Evolutionary conservation across 2,797 vertebrate species (phyloP).

Genomic region (Peromyscus eremicus): DNA sequence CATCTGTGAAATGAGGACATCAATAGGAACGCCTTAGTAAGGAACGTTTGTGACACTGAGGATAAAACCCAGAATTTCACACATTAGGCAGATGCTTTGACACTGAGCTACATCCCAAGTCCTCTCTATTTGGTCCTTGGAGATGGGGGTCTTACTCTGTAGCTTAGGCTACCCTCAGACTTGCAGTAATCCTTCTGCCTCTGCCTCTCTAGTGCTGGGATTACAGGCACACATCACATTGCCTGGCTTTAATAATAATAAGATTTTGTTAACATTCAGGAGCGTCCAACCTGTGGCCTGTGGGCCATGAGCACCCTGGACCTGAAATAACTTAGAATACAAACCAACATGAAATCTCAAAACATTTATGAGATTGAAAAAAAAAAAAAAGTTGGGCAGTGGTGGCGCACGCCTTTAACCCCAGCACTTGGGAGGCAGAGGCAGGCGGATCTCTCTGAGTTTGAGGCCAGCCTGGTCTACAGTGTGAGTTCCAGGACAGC

Average conservation of each 20-base stretch:
- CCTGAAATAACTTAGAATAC: neutral
- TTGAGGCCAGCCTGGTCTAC: neutral
- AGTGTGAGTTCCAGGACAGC: neutral
- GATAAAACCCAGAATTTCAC: neutral
- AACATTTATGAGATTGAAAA: neutral
- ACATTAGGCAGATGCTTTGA: neutral
- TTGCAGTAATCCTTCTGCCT: neutral
- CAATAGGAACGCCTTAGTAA: neutral
- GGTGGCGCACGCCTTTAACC: neutral
- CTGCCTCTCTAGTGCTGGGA: neutral
- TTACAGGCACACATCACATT: neutral
- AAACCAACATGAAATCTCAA: neutral
- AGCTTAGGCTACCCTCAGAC: neutral
- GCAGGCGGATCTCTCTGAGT: neutral
- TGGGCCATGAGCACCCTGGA: neutral
- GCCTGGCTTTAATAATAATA: neutral
- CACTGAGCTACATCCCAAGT: neutral
- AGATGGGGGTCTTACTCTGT: neutral
- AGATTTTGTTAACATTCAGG: neutral
- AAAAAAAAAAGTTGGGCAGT: neutral
- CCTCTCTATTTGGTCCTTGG: neutral
- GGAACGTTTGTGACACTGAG: neutral
- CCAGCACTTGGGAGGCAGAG: neutral
- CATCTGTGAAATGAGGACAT: slow-evolving; percentile 5
- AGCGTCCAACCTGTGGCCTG: neutral